Percentiles rank a stretch among this genome's conserved stretches.
Conservation (phyloP, 2,113 vertebrate genomes). For the Burhinus bistriatus region DNA sequence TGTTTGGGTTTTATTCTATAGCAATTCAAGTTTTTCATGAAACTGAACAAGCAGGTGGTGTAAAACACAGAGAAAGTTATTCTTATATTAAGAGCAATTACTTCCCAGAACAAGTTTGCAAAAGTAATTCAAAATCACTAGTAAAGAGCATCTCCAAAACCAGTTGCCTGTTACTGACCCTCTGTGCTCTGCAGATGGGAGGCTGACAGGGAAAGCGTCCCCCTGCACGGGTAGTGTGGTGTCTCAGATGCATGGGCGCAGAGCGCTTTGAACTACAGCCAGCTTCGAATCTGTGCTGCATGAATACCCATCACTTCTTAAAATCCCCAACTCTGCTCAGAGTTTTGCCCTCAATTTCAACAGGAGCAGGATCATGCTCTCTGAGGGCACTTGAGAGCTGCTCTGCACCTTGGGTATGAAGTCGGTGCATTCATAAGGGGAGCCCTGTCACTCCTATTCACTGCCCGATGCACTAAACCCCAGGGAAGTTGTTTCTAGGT, state of each 20-base stretch:
- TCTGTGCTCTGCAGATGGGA: background rate
- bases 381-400: background rate
- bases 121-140: background rate
- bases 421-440: fast-evolving
- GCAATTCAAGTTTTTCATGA: background rate
- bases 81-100: background rate
- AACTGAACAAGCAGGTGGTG: background rate
- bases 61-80: background rate
- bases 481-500: slow-evolving; percentile 46
- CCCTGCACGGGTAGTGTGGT: fast-evolving
- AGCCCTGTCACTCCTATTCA: background rate
- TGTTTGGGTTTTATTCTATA: background rate
- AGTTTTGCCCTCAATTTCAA: background rate
- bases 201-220: background rate
- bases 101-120: background rate
- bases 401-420: background rate
- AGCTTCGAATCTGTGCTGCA: background rate
- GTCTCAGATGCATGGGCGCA: background rate
- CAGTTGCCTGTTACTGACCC: background rate
- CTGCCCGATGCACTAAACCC: background rate
- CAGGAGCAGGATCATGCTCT: background rate
- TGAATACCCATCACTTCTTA: background rate
- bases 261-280: background rate
- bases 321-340: background rate
- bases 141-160: background rate